Conservation (phyloP, 2,113 vertebrate genomes). For the Albula goreensis region DNA sequence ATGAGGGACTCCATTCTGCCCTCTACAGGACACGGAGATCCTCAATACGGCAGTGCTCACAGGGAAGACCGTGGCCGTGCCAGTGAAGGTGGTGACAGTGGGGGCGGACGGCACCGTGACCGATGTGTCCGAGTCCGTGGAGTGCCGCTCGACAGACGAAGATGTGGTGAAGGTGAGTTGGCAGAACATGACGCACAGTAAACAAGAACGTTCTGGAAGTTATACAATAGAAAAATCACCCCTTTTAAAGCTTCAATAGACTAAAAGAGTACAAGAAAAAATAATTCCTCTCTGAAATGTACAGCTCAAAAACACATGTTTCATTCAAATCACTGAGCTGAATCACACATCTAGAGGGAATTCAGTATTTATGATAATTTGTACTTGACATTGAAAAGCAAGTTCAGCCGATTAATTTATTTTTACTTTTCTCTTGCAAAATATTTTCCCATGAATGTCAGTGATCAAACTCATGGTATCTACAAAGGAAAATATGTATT, state of each 20-base stretch:
- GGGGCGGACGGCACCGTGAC: constrained; percentile 75
- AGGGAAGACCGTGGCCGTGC: constrained; percentile 84
- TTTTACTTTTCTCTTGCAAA: neutral
- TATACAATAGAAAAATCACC: too few species aligned
- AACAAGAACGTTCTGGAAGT: too few species aligned
- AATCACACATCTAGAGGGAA: neutral
- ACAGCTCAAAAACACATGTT: neutral
- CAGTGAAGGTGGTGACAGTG: constrained; percentile 85
- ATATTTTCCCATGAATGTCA: too few species aligned
- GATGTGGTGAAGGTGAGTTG: constrained; percentile 86
- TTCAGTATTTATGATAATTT: neutral
- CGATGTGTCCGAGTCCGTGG: constrained; percentile 85
- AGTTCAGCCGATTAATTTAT: neutral
- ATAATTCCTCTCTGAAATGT: neutral
- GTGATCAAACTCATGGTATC: too few species aligned
- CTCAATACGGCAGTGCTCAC: constrained; percentile 93
- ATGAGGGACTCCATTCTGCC: constrained; percentile 12
- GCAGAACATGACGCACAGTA: neutral
- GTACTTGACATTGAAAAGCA: neutral
- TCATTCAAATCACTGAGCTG: neutral
- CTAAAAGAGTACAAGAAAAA: too few species aligned
- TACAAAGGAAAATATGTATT: too few species aligned
- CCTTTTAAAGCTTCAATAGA: too few species aligned
- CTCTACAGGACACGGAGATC: constrained; percentile 82
- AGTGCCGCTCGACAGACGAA: constrained; percentile 83